Base-by-base conservation (phyloP, 2,888 invertebrate species). In the Neoaliturus tenellus region DNA sequence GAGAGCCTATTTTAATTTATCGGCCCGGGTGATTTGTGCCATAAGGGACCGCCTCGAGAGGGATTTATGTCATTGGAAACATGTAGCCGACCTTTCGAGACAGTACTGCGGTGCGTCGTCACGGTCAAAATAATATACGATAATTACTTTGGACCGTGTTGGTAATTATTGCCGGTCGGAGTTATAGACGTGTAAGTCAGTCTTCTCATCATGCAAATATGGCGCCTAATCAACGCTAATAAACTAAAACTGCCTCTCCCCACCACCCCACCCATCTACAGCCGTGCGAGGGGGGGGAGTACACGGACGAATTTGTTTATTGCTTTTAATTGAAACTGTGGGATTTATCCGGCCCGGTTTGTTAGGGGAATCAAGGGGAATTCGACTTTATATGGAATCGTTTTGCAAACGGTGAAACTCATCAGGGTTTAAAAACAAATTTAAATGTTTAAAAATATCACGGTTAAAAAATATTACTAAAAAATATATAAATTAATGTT, bases 1-100 rank as follows among this genome's bases (percentile, higher is more conserved):
- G 78, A 55, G 78, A 78, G 55, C 55, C 78, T 78, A 78, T 78
- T 78, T 78, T 78, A 78, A 78, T 78, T 78, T 78, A 78, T 78
- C 28, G 78, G 35, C 23, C 14, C 4, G 6, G 73, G 73, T 75
- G 73, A 75, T 75, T 75, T 75, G 73, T 75, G 73, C 44, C 28
- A 44, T 10, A 35, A 44, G 78, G 78, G 31, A 31, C 78, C 78
- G 78, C 78, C 78, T 78, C 78, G 75, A 51, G 78, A 78, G 78
- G 78, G 78, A 78, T 78, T 78, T 78, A 78, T 78, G 78, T 78
- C 78, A 78, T 55, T 78, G 78, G 78, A 78, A 78, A 78, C 78
- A 78, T 55, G 78, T 23, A 55, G 78, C 55, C 78, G 78, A 78
- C 78, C 78, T 78, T 78, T 78, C 78, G 78, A 78, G 78, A 78